Evolutionary conservation across 2,113 vertebrate species (phyloP), one percentile per base, ranked within the genome.

Genomic region (Falco punctatus): DNA sequence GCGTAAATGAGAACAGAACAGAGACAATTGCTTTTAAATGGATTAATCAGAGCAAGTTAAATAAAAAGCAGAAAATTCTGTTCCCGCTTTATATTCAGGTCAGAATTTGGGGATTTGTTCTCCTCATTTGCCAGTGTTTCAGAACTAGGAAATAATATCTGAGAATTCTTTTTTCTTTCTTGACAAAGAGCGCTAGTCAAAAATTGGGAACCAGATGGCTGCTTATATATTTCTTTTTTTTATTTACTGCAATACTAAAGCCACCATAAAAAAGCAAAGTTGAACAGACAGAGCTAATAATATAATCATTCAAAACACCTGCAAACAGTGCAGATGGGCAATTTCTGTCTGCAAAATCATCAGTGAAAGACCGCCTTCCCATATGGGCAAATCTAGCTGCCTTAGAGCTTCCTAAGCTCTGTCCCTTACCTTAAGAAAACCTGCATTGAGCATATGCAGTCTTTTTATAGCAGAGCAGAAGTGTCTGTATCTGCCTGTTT

Each of bases 291-390:
- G 98, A 99, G 99, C 99, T 99, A 99, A 99, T 99, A 99, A 99
- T 99, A 99, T 99, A 99, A 99, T 99, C 99, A 99, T 99, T 99
- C 98, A 98, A 98, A 99, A 99, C 99, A 99, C 99, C 99, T 99
- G 99, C 98, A 99, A 99, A 98, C 98, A 97, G 98, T 99, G 98
- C 99, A 99, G 99, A 99, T 99, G 99, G 99, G 99, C 98, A 98
- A 99, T 99, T 99, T 99, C 98, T 98, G 98, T 98, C 98, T 97
- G 97, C 98, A 98, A 98, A 98, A 98, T 98, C 98, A 99, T 98
- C 98, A 97, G 98, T 86, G 79, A 98, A 97, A 98, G 98, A 98
- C 99, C 98, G 98, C 99, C 99, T 98, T 98, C 98, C 99, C 99
- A 99, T 99, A 99, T 99, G 99, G 99, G 98, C 98, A 98, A 96